Evolutionary conservation across 2,797 vertebrate species (phyloP).

Genomic region (Takifugu ocellatus): DNA sequence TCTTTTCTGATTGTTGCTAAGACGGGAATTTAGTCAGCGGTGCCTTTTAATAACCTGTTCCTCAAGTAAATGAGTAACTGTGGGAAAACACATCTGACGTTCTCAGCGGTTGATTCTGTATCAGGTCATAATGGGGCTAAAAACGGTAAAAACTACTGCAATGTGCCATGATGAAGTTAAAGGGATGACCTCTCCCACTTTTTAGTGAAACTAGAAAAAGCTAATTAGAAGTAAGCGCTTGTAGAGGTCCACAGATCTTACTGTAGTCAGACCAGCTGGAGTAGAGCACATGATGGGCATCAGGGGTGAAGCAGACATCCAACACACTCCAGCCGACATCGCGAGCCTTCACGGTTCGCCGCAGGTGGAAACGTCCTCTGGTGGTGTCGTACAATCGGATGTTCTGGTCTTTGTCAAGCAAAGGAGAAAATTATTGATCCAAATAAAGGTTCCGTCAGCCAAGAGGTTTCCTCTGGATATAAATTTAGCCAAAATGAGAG

Average conservation of each 20-base stretch:
- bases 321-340: constrained; percentile 93
- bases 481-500: background rate
- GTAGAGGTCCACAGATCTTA: constrained; percentile 65
- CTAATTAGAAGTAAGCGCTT: background rate
- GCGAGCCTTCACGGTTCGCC: constrained; percentile 84
- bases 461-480: background rate
- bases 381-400: constrained; percentile 87
- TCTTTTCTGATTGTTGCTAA: no score
- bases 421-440: no score
- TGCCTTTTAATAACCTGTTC: no score
- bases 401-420: constrained; percentile 78
- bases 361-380: constrained; percentile 79
- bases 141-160: background rate
- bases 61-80: no score
- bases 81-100: background rate
- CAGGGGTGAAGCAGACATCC: constrained; percentile 90
- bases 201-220: background rate
- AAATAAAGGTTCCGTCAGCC: no score
- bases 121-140: no score
- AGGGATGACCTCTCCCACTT: no score
- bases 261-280: constrained; percentile 97
- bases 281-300: constrained; percentile 82
- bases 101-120: no score
- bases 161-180: background rate
- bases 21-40: no score